Conservation (phyloP, 2,113 vertebrate species). For the Thamnaconus septentrionalis region DNA sequence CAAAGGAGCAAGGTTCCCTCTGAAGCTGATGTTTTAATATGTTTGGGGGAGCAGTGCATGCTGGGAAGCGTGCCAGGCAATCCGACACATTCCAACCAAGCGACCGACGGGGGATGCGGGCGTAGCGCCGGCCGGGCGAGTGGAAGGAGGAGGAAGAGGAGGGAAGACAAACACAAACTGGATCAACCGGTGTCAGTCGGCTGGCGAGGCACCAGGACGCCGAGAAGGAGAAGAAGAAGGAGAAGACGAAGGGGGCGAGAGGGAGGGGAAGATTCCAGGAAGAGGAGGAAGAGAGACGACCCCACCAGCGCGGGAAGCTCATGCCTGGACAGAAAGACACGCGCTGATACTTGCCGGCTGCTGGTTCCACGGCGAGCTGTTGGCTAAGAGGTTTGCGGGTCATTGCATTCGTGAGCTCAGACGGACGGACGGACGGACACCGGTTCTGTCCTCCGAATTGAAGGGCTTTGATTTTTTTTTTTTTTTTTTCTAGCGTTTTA, state of each 20-base stretch:
- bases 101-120: conserved; percentile 33
- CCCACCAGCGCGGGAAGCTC: no score
- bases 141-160: no score
- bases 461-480: no score
- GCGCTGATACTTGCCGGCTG: conserved; percentile 83
- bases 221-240: no score
- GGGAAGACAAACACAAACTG: no score
- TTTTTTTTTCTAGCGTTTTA: no score
- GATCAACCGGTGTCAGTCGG: no score
- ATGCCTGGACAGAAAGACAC: conserved; percentile 78
- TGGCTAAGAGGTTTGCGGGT: conserved; percentile 56
- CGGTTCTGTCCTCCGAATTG: no score
- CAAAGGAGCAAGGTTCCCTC: conserved; percentile 64
- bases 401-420: conserved; percentile 38
- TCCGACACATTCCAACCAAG: no score
- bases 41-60: conserved; percentile 75
- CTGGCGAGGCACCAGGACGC: no score
- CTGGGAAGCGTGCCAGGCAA: conserved; percentile 40
- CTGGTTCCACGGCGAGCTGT: conserved; percentile 72
- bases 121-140: no score
- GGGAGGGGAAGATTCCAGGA: conserved; percentile 5
- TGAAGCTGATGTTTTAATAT: conserved; percentile 63
- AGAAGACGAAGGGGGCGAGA: background rate
- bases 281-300: conserved; percentile 54
- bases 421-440: no score